phyloP scores from a whole-genome alignment of 2,888 invertebrate species.

The Monopis laevigella region DNA sequence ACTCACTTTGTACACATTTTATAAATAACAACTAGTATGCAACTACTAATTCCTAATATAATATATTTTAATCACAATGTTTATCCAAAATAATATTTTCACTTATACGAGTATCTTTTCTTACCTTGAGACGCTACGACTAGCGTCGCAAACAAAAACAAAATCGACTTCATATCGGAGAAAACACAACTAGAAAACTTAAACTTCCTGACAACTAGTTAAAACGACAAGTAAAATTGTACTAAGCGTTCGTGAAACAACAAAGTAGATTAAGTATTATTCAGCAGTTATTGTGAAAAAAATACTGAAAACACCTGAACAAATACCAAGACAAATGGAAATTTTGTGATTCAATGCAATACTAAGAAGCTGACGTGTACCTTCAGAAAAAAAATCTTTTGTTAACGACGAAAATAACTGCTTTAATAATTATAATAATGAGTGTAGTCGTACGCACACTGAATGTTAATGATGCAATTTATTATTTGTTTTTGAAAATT shows the following conservation, averaged over 20 bases:
- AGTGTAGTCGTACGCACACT: too few species aligned
- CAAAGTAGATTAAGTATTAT: conserved; percentile 39
- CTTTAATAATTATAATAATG: too few species aligned
- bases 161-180: conserved; percentile 6
- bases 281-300: conserved; percentile 31
- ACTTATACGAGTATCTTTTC: too few species aligned
- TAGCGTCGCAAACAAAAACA: background rate
- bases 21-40: too few species aligned
- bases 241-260: conserved; percentile 30
- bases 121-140: conserved; percentile 5
- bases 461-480: too few species aligned
- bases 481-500: too few species aligned
- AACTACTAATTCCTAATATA: too few species aligned
- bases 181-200: conserved; percentile 4
- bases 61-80: too few species aligned
- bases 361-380: background rate
- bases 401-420: too few species aligned
- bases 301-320: conserved; percentile 32
- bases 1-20: too few species aligned
- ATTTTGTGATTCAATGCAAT: conserved; percentile 21
- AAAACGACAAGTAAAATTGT: conserved; percentile 25
- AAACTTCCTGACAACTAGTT: conserved; percentile 21
- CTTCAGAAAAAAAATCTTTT: conserved; percentile 19
- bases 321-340: conserved; percentile 41
- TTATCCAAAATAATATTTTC: too few species aligned